Percentiles rank a stretch among this genome's conserved stretches.
Conservation (phyloP, 2,113 vertebrate genomes). For the Crotophaga sulcirostris region DNA sequence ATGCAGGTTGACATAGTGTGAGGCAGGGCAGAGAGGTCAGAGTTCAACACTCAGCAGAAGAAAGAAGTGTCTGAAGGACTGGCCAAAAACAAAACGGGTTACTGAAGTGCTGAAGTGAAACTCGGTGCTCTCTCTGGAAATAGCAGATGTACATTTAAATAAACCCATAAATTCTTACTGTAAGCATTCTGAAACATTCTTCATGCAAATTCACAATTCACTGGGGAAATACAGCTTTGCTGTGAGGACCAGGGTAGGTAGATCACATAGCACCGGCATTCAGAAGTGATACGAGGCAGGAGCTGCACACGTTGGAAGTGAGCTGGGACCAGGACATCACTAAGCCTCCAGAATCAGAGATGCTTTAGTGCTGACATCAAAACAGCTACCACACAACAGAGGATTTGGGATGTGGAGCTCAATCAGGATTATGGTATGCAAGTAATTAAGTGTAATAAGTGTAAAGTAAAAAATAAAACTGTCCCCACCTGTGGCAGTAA, state of each 20-base stretch:
- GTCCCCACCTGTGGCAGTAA: neutral
- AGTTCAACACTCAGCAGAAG: neutral
- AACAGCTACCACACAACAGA: rapidly evolving
- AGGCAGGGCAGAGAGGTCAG: neutral
- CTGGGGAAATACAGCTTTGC: neutral
- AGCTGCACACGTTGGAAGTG: neutral
- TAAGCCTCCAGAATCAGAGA: neutral
- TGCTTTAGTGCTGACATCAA: neutral
- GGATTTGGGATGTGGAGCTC: neutral
- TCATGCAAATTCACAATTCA: neutral
- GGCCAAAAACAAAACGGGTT: neutral
- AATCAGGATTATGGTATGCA: neutral
- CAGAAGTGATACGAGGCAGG: neutral
- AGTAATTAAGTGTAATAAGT: neutral
- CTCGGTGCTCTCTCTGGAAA: neutral
- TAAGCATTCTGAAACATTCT: neutral
- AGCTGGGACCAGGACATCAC: neutral
- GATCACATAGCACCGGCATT: neutral
- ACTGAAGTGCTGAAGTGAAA: no score
- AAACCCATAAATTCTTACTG: neutral
- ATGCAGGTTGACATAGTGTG: neutral
- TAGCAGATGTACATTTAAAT: neutral
- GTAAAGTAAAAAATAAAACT: neutral
- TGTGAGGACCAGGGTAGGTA: neutral
- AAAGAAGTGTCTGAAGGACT: neutral